Base-by-base conservation (phyloP, 1,140 invertebrate genomes). In the Rhyacophila brunnea region DNA sequence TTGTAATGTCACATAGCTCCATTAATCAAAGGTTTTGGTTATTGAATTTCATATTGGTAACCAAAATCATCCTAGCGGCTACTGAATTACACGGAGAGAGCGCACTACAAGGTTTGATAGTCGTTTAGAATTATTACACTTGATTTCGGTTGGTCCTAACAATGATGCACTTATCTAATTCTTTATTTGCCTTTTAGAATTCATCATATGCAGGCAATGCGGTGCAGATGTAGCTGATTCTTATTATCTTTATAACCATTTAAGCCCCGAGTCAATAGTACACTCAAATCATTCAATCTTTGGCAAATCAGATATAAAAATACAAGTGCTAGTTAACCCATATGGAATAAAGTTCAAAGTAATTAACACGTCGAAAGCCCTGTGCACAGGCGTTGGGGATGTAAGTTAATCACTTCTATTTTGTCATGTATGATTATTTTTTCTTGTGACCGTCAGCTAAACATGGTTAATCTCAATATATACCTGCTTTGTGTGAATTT, bases 201-300 rank as follows among this genome's bases (percentile, higher is more conserved):
- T 75, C 50, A 66, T 81, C 45, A 60, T 81, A 6, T 81, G 80
- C 63, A 72, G 79, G 38, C 70, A 77, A 69, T 81, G 80, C 63
- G 80, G 80, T 10, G 72, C 72, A 59, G 79, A 81, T 60, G 65
- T 81, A 48, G 79, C 73, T 1, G 78, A 80, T 66, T 73, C 78
- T 17, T 64, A 71, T 67, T 75, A 80, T 60, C 66, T 81, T 60
- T 68, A 76, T 17, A 79, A 68, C 67, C 73, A 75, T 68, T 49
- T 69, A 44, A 81, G 80, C 64, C 75, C 79, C 15, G 70, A 72
- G 46, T 73, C 78, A 34, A 52, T 54, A 32, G 74, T 75, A 52
- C 66, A 64, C 46, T 67, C 70, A 13, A 77, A 78, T 64, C 72
- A 78, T 65, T 78, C 75, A 51, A 57, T 81, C 48, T 81, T 80